phyloP scores from a whole-genome alignment of 2,113 vertebrate genomes.

The Mixornis gularis region DNA sequence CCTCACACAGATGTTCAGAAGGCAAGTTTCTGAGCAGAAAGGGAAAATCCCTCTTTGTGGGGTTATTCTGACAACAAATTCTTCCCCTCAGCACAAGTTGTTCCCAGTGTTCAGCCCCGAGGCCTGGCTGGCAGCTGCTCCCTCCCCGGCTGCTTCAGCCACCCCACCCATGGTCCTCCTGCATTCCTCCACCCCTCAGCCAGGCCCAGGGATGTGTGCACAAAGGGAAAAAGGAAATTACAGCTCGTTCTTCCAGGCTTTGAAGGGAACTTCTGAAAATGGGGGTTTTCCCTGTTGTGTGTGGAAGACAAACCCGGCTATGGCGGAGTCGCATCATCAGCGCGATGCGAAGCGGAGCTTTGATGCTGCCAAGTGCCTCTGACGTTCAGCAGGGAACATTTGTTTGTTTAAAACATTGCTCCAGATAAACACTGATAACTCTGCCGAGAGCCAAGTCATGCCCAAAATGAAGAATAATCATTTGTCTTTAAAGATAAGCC shows the following conservation, averaged over 20 bases:
- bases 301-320: neutral
- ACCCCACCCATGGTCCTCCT: neutral
- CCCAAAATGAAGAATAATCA: neutral
- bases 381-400: conserved; percentile 7
- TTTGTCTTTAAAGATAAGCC: neutral
- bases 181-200: neutral
- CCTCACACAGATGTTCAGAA: neutral
- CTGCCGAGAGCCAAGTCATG: neutral
- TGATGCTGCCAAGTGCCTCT: conserved; percentile 8
- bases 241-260: neutral
- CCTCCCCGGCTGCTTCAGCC: neutral
- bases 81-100: neutral
- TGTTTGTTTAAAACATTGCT: conserved; percentile 56
- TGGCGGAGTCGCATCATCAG: neutral
- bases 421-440: neutral
- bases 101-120: neutral
- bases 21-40: neutral
- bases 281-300: neutral
- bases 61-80: neutral
- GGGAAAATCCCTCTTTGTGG: neutral
- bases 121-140: neutral
- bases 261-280: neutral
- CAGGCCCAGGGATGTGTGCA: neutral
- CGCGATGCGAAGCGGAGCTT: neutral
- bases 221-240: neutral